These are phyloP conservation scores for Lithophane leautieri DNA, from an alignment of 2,888 invertebrate genomes.

Conservation along the genomic window DNA sequence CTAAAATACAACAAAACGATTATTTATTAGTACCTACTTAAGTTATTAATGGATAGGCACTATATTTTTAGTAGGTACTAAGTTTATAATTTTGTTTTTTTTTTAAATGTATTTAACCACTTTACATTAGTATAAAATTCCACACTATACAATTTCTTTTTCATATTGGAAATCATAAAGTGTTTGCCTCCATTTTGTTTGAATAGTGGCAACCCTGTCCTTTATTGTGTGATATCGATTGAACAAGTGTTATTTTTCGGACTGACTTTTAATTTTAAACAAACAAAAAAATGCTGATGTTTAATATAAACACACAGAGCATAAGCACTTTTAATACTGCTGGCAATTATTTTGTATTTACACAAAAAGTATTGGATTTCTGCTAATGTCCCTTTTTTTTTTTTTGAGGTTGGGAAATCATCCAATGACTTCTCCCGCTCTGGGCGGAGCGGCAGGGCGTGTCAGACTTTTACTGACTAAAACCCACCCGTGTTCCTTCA, in stretches of 20 bases:
- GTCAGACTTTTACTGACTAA: too few species aligned
- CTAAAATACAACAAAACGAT: not conserved
- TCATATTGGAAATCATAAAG: accelerated
- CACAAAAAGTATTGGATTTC: conserved; percentile 44
- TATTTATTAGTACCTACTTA: not conserved
- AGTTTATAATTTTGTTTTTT: not conserved
- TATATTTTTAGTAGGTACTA: not conserved
- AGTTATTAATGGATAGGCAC: not conserved
- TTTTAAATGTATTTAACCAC: accelerated
- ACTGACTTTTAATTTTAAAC: conserved; percentile 69
- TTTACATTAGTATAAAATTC: not conserved
- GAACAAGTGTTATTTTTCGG: conserved; percentile 71
- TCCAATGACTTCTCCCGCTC: too few species aligned
- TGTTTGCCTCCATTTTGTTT: not conserved
- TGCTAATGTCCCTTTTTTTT: conserved; percentile 34
- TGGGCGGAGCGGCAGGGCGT: too few species aligned
- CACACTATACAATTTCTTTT: accelerated
- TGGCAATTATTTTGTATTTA: conserved; percentile 59
- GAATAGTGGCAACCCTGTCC: conserved; percentile 59
- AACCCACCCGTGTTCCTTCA: too few species aligned
- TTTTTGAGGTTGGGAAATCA: too few species aligned
- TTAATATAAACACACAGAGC: conserved; percentile 61
- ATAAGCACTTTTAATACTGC: conserved; percentile 53
- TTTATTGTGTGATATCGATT: conserved; percentile 71
- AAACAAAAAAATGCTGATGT: conserved; percentile 62